Evolutionary conservation across 2,888 invertebrate genomes (phyloP).

Genomic region (Drosophila dives): DNA sequence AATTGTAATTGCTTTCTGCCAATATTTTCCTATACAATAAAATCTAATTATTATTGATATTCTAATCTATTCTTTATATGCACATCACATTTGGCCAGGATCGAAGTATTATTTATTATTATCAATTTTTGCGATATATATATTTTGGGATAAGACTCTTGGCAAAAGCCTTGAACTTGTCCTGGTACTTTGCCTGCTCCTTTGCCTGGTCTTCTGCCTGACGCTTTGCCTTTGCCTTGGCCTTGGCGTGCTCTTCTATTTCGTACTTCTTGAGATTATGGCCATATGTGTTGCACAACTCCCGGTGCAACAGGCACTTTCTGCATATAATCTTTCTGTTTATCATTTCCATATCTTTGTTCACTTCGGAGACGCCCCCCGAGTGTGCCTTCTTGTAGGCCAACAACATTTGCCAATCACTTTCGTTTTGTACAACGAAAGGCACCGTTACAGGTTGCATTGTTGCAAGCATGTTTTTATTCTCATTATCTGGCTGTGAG

Average conservation of each 20-base stretch:
- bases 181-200: not conserved
- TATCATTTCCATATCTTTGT: constrained; percentile 42
- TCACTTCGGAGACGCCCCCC: not conserved
- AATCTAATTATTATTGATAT: not conserved
- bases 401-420: constrained; percentile 27
- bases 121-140: not conserved
- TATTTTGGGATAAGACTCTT: not conserved
- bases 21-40: not conserved
- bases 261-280: constrained; percentile 27
- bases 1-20: not conserved
- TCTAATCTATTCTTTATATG: not conserved
- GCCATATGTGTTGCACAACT: constrained; percentile 41
- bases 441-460: constrained; percentile 41
- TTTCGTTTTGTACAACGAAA: not conserved
- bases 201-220: not conserved
- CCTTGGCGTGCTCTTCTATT: not conserved
- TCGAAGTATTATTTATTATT: not conserved
- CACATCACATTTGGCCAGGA: not conserved
- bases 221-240: not conserved
- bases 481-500: not conserved
- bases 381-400: constrained; percentile 41
- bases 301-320: constrained; percentile 52
- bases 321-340: constrained; percentile 34
- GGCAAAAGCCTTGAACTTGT: not conserved
- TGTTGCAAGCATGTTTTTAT: constrained; percentile 26